Evolutionary conservation across 2,888 invertebrate genomes (phyloP), one percentile per base, ranked within the genome.

Genomic region (Pseudoips prasinana): DNA sequence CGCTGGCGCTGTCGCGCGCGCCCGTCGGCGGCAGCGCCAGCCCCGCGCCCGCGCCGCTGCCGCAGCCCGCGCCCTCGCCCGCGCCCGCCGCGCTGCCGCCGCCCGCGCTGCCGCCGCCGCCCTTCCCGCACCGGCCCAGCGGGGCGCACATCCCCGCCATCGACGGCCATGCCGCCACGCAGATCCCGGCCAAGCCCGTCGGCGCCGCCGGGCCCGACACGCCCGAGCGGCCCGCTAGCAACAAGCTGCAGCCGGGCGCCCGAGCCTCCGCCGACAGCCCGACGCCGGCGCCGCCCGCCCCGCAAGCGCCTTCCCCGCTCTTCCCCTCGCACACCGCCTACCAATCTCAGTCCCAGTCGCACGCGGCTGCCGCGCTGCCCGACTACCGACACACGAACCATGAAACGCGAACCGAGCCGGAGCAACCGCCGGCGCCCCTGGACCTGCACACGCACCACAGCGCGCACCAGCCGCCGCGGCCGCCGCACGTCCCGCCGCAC

Each of bases 61-160:
- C 92, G 53, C 91, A 91, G 58, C 93, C 93, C 51, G 90, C 90
- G 52, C 92, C 93, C 42, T 92, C 92, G 61, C 92, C 93, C 58
- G 93, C 94, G 64, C 92, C 93, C 60, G 92, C 93, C 61, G 90
- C 91, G 54, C 85, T 92, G 58, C 92, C 92, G 46, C 91, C 92
- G 58, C 91, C 92, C 58, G 91, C 91, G 52, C 86, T 91, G 52
- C 92, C 91, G 48, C 92, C 92, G 59, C 91, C 91, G 58, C 90
- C 91, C 53, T 92, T 91, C 76, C 83, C 83, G 22, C 81, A 82
- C 50, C 71, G 84, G 14, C 63, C 79, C 42, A 81, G 70, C 60
- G 73, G 80, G 46, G 86, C 86, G 8, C 83, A 85, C 69, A 86
- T 86, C 50, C 83, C 88, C 26, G 64, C 85, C n/a, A 64, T 79